Base-by-base conservation (phyloP, 1,140 invertebrate genomes). In the Drosophila nannoptera region DNA sequence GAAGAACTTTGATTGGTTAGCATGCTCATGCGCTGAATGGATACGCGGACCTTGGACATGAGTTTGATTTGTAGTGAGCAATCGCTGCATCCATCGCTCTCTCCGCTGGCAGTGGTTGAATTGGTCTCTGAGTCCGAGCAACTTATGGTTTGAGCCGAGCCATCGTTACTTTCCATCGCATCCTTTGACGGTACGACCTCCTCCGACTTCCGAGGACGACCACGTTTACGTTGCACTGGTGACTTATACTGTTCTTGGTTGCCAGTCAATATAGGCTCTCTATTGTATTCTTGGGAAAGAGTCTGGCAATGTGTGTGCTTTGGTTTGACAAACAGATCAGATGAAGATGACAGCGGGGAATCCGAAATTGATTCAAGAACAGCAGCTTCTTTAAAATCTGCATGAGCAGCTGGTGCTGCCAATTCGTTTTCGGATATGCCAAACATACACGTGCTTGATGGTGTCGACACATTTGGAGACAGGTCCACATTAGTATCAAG, bases 21-120 rank as follows among this genome's bases (percentile, higher is more conserved):
- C 59, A 84, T 33, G 6, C 60, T 65, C 9, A 87, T 29, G 0
- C 84, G 80, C 22, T 87, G 87, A 0, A 87, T 33, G 0, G 56
- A 58, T 9, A 87, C 77, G 0, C 80, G 64, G 9, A 87, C 42
- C 45, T 82, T 87, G 11, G 61, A 56, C 16, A 76, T 87, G 7
- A 61, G 60, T 31, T 50, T 77, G 6, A 42, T 43, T n/a, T 76
- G 67, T 0, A 12, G 35, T 33, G 36, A 63, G 22, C 0, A 9
- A 0, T 65, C 68, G 9, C 49, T 40, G n/a, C 55, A 33, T 36
- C 38, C 36, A 22, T 60, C 46, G 32, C 35, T 52, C 7, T 36
- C 43, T 4, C 32, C 14, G 14, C 59, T 56, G 12, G 45, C 58
- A 12, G 22, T 48, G 22, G 14, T 54, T 5, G 75, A 78, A 36